phyloP scores from a whole-genome alignment of 2,888 invertebrate species.

The Drosophila eohydei region DNA sequence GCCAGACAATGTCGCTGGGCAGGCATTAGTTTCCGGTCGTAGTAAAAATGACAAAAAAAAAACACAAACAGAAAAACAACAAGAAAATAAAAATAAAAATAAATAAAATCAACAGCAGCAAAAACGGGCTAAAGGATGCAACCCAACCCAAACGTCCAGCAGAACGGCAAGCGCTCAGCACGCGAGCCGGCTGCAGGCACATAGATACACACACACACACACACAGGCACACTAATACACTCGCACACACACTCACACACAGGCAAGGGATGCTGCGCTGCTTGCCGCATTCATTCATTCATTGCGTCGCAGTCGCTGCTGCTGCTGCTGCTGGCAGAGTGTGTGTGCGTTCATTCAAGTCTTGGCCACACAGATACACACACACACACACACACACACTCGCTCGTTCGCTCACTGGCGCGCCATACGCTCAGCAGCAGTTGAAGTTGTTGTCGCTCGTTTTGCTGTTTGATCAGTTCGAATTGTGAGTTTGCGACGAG shows the following conservation, averaged over 20 bases:
- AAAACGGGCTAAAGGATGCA: constrained; percentile 72
- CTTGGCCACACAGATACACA: constrained; percentile 51
- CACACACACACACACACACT: constrained; percentile 30
- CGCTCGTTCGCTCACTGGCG: neutral
- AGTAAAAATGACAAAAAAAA: constrained; percentile 78
- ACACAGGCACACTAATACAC: constrained; percentile 14
- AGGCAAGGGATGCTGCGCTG: constrained; percentile 68
- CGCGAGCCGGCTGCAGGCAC: constrained; percentile 59
- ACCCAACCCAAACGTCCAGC: constrained; percentile 21
- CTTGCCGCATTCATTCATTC: constrained; percentile 67
- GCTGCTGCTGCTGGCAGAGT: constrained; percentile 8
- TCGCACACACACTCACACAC: constrained; percentile 21
- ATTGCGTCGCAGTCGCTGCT: constrained; percentile 43
- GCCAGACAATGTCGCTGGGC: constrained; percentile 63
- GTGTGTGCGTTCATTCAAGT: constrained; percentile 56
- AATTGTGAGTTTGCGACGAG: constrained; percentile 84
- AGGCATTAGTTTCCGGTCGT: constrained; percentile 82
- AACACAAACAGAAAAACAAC: constrained; percentile 25
- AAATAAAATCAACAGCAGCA: constrained; percentile 53
- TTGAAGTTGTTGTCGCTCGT: constrained; percentile 56
- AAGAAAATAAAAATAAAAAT: constrained; percentile 7
- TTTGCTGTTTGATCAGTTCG: constrained; percentile 84
- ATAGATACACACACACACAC: constrained; percentile 29
- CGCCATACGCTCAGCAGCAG: constrained; percentile 18
- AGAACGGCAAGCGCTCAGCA: constrained; percentile 64